Base-by-base conservation (phyloP, 30 jellyfish, hydroid and myxozoan genomes). In the Chrysaora quinquecirrha region DNA sequence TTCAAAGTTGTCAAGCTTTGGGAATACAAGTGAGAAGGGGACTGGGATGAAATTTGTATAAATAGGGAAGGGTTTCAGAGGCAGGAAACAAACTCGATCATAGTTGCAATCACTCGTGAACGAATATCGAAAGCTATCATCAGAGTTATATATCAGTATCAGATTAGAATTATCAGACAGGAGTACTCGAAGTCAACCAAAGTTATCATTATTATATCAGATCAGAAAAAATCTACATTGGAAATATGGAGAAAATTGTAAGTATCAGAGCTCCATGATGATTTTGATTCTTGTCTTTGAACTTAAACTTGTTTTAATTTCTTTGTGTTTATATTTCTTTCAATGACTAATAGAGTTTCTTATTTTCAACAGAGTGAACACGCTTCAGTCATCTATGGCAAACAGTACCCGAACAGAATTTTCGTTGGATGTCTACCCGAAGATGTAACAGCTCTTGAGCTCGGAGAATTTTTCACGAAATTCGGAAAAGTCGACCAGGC, bases 381-480 rank as follows among this genome's bases (percentile, higher is more conserved):
- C 38, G 81, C 91, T 0, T 78, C 96, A 9, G 91, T 77, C 1
- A 77, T 87, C 29, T 87, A 76, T 70, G 96, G 96, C 31, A 68
- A 78, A 1, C 91, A 71, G 20, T 77, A 48, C 62, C 96, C 91
- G 2, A 50, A 56, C 29, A 75, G 91, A 2, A 84, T 87, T 7
- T 87, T 87, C 48, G 96, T 78, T 52, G 96, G 96, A 18, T 87
- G 96, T 50, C 82, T 87, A 1, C 96, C 96, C 12, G 80, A 65
- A 56, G 72, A 48, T 24, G 96, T 84, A 21, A 87, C 83, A 0
- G 90, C 84, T 2, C 29, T 49, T 22, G 90, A 80, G 21, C 77
- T 80, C 4, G 83, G 84, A 7, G 72, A 32, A 19, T 49, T 65
- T 30, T 78, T 78, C 74, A 38, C 52, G 32, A 66, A 34, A 11